phyloP scores from a whole-genome alignment of 1,140 invertebrate genomes.

The Gonatopus flavifemur region DNA sequence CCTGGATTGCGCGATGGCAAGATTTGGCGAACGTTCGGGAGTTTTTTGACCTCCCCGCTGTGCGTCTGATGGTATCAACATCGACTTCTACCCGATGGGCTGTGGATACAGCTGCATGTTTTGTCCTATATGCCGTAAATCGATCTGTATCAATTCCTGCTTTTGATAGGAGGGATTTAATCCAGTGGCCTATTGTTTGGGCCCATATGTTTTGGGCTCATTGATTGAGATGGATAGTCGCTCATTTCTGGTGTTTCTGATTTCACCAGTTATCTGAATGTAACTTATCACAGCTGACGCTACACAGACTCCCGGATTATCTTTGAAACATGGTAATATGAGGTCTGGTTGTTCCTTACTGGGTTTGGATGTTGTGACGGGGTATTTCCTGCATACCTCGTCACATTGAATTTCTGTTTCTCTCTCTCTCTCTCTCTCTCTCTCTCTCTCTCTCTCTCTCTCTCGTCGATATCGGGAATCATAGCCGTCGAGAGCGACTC shows the following conservation, averaged over 20 bases:
- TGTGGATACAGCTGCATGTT: slow-evolving; percentile 9
- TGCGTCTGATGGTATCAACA: slow-evolving; percentile 5
- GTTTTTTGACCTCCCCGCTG: slow-evolving; percentile 1
- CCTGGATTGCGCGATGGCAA: slow-evolving; percentile 4
- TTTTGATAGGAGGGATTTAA: not conserved
- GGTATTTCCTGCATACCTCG: too few species aligned
- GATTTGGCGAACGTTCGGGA: slow-evolving; percentile 1
- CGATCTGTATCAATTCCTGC: slow-evolving; percentile 1
- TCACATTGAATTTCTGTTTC: too few species aligned
- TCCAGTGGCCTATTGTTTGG: slow-evolving; percentile 3
- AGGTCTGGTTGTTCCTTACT: not conserved
- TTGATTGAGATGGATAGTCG: not conserved
- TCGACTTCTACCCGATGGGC: not conserved
- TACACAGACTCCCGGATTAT: slow-evolving; percentile 3
- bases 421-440: too few species aligned
- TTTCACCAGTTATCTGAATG: not conserved
- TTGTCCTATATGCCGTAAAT: slow-evolving; percentile 2
- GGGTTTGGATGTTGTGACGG: slow-evolving; percentile 1
- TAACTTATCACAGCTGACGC: not conserved
- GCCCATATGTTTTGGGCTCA: not conserved
- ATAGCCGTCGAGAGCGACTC: too few species aligned
- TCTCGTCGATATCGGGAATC: too few species aligned
- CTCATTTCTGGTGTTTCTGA: not conserved
- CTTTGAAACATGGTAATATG: not conserved
- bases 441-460: too few species aligned